A percentile compares a stretch with the other conserved stretches of the same genome.
Evolutionary conservation across 2,797 vertebrate species (phyloP).

Genomic region (Mustela erminea): DNA sequence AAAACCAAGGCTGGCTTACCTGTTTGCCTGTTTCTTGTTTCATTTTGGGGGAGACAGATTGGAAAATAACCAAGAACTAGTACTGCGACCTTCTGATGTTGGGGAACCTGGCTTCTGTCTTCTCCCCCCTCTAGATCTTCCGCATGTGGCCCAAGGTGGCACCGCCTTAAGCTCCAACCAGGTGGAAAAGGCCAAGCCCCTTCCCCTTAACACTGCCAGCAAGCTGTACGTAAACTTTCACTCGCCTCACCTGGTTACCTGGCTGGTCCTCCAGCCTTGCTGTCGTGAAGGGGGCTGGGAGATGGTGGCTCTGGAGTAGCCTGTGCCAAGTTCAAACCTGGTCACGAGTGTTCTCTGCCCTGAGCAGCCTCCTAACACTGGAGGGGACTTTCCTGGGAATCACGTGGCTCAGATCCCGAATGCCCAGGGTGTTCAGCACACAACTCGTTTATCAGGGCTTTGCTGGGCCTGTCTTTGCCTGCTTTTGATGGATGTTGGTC

Average conservation of each 20-base stretch:
- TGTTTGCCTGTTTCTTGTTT: not conserved
- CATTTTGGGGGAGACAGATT: accelerated
- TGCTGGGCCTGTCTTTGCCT: not conserved
- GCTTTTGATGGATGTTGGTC: not conserved
- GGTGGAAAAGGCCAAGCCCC: not conserved
- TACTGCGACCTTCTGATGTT: not conserved
- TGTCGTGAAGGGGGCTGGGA: not conserved
- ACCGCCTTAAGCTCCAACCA: not conserved
- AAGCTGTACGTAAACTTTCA: accelerated
- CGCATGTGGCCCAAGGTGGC: not conserved
- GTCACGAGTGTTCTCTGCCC: accelerated
- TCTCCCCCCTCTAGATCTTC: not conserved
- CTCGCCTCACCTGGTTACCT: accelerated
- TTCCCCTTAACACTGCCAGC: too few species aligned
- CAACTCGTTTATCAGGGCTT: not conserved
- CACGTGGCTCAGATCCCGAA: not conserved
- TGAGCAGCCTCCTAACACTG: not conserved
- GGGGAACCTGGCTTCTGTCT: not conserved
- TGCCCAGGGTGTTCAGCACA: accelerated
- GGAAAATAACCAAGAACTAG: not conserved
- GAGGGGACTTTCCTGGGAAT: not conserved
- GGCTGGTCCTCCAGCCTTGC: accelerated
- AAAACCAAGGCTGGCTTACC: not conserved
- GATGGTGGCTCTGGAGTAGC: not conserved
- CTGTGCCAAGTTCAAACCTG: not conserved